phyloP scores from a whole-genome alignment of 2,888 invertebrate genomes.

The Camponotus fellah region DNA sequence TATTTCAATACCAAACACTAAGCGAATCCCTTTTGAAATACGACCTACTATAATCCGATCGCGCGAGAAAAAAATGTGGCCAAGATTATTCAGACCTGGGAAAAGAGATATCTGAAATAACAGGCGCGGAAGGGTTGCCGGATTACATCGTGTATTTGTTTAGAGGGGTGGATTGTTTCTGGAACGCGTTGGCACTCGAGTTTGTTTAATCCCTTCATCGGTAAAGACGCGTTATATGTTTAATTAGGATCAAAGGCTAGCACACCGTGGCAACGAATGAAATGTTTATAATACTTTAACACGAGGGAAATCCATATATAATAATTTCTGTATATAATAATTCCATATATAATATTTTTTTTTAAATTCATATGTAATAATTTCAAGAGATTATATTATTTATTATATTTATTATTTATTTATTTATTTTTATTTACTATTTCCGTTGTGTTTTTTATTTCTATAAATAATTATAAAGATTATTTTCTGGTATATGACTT shows the following conservation, averaged over 20 bases:
- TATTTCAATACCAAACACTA: not conserved
- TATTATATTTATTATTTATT: not conserved
- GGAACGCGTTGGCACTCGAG: conserved; percentile 32
- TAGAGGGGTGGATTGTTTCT: conserved; percentile 72
- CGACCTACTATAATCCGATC: conserved; percentile 62
- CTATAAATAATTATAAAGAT: not conserved
- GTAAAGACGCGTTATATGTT: conserved; percentile 23
- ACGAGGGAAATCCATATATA: not conserved
- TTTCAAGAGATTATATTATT: not conserved
- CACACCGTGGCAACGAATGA: not conserved
- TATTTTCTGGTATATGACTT: not conserved
- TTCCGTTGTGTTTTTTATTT: not conserved
- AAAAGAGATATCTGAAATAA: conserved; percentile 77
- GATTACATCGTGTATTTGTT: conserved; percentile 78
- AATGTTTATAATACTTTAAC: not conserved
- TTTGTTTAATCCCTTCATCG: conserved; percentile 27
- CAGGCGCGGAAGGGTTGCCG: conserved; percentile 70
- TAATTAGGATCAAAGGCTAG: conserved; percentile 20
- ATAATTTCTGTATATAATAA: not conserved
- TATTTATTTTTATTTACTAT: not conserved
- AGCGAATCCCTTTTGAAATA: conserved; percentile 57
- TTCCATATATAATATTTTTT: not conserved
- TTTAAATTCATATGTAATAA: not conserved
- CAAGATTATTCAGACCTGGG: conserved; percentile 60
- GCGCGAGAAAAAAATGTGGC: conserved; percentile 58